These are phyloP conservation scores for Caenorhabditis latens DNA, from an alignment of 1,140 invertebrate genomes.

Conservation along the genomic window DNA sequence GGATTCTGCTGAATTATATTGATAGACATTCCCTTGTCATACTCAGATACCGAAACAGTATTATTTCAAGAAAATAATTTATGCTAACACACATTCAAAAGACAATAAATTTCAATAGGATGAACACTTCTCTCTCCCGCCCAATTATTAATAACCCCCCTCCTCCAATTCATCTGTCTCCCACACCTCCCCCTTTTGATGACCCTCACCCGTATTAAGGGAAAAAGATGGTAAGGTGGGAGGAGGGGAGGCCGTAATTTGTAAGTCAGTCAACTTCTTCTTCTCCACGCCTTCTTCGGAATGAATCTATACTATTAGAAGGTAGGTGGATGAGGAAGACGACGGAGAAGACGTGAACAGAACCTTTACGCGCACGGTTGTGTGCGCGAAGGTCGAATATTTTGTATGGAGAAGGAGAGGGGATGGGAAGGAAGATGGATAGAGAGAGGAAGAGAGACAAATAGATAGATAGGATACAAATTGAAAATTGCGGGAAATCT, in stretches of 20 bases:
- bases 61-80: too few relatives aligned
- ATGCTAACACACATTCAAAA: too few relatives aligned
- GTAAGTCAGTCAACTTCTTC: conserved; percentile 36
- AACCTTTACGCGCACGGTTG: not conserved
- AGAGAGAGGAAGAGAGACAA: not conserved
- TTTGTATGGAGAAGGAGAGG: not conserved
- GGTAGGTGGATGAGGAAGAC: not conserved
- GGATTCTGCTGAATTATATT: too few relatives aligned
- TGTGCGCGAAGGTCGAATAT: conserved; percentile 33
- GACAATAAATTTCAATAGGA: not conserved
- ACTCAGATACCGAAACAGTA: too few relatives aligned
- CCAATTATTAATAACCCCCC: not conserved
- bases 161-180: not conserved
- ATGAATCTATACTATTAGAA: conserved; percentile 50
- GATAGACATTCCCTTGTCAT: too few relatives aligned
- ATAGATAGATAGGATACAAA: not conserved
- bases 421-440: not conserved
- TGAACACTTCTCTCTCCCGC: not conserved
- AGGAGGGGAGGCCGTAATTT: conserved; percentile 20
- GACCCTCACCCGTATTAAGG: conserved; percentile 25
- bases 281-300: not conserved
- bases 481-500: not conserved
- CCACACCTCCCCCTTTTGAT: not conserved
- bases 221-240: not conserved
- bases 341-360: not conserved